Conservation (phyloP, 2,797 vertebrate genomes). For the Echeneis naucrates region DNA sequence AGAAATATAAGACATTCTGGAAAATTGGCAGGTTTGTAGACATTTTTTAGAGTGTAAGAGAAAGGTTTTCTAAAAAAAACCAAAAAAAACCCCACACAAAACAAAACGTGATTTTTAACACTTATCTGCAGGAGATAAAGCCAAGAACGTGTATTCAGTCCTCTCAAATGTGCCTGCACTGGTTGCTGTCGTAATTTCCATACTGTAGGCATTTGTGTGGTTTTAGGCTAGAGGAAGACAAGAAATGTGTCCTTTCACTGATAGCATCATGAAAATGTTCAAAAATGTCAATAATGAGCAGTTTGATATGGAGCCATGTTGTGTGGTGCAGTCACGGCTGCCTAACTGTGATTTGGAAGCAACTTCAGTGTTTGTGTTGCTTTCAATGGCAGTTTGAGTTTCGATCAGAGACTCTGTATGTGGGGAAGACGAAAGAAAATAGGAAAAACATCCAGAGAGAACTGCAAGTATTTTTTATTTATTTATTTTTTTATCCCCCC, state of each 20-base stretch:
- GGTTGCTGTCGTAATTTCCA: neutral
- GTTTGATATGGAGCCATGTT: constrained; percentile 18
- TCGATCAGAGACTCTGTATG: constrained; percentile 15
- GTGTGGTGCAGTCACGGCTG: constrained; percentile 3
- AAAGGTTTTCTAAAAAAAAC: too few species aligned
- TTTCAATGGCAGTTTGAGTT: neutral
- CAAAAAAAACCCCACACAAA: too few species aligned
- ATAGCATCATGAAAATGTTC: neutral
- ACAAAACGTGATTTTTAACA: neutral
- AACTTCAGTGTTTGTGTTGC: neutral
- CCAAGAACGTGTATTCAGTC: neutral
- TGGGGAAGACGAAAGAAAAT: neutral
- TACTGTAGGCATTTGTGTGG: neutral
- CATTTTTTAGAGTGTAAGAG: neutral
- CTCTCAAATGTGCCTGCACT: neutral
- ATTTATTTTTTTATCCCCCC: constrained; percentile 33
- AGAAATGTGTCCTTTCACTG: neutral
- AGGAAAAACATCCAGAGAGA: constrained; percentile 34
- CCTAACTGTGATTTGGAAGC: constrained; percentile 1
- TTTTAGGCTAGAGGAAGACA: constrained; percentile 1
- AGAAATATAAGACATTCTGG: neutral
- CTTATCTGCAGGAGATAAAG: neutral
- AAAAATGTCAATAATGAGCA: constrained; percentile 6
- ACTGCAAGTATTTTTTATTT: constrained; percentile 48
- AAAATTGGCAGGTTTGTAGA: neutral